Conservation (phyloP, 2,888 invertebrate genomes). For the Luperina testacea region DNA sequence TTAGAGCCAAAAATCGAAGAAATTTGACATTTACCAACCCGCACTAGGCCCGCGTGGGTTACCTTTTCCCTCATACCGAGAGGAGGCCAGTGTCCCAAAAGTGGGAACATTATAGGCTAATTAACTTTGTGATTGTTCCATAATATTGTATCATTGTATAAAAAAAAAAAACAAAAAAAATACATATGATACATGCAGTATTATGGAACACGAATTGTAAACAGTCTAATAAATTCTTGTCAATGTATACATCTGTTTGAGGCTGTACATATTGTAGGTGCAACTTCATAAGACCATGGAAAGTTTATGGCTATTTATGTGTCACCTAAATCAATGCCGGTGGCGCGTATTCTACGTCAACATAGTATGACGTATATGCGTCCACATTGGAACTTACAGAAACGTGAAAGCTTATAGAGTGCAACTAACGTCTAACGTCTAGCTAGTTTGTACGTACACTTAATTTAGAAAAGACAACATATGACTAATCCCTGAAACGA, state of each 20-base stretch:
- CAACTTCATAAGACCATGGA: background rate
- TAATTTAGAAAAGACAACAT: background rate
- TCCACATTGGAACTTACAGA: background rate
- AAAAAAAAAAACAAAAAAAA: background rate
- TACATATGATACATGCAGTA: background rate
- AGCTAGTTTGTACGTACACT: background rate
- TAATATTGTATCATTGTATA: background rate
- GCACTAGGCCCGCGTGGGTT: too few relatives aligned
- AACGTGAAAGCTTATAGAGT: background rate
- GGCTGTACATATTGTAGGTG: background rate
- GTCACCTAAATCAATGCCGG: background rate
- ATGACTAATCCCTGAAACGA: background rate
- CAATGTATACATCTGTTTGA: background rate
- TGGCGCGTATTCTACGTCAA: constrained; percentile 9
- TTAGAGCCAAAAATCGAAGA: too few relatives aligned
- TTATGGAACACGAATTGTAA: background rate
- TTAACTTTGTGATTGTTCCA: background rate
- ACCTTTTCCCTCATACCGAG: background rate
- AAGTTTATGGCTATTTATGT: constrained; percentile 1
- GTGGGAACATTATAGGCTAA: background rate
- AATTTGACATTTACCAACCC: too few relatives aligned
- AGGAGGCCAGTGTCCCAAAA: background rate
- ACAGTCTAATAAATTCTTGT: background rate
- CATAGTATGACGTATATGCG: background rate
- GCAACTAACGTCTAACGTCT: background rate